Evolutionary conservation across 2,888 invertebrate genomes (phyloP).

Genomic region (Hydrotaea cyrtoneurina): DNA sequence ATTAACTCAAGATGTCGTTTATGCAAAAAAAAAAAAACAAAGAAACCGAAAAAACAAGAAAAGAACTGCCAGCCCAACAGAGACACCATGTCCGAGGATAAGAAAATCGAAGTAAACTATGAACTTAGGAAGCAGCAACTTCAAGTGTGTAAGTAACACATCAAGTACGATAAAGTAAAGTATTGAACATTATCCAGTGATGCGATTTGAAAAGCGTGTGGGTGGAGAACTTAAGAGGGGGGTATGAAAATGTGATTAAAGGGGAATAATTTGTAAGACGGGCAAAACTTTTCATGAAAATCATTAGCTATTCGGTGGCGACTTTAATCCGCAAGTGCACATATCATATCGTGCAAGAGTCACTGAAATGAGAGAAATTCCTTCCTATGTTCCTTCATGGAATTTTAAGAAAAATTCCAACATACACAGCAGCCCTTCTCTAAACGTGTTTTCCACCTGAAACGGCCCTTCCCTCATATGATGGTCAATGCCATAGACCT

Average conservation of each 20-base stretch:
- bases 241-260: not conserved
- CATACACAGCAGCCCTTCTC: too few species aligned
- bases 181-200: not conserved
- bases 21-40: slow-evolving; percentile 17
- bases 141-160: slow-evolving; percentile 33
- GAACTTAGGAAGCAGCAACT: slow-evolving; percentile 50
- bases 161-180: not conserved
- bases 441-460: too few species aligned
- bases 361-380: too few species aligned
- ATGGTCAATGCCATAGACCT: too few species aligned
- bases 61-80: slow-evolving; percentile 24
- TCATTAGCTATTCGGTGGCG: too few species aligned
- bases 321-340: too few species aligned
- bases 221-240: not conserved
- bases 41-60: not conserved
- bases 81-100: not conserved
- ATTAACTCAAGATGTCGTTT: slow-evolving; percentile 75
- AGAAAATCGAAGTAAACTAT: slow-evolving; percentile 30
- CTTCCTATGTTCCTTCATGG: too few species aligned
- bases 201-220: not conserved
- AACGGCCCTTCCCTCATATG: too few species aligned
- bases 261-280: too few species aligned
- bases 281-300: too few species aligned
- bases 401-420: too few species aligned
- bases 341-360: too few species aligned